A percentile compares a stretch with the other conserved stretches of the same genome.
Evolutionary conservation across 2,113 vertebrate genomes (phyloP).

Genomic region (Melospiza melodia): DNA sequence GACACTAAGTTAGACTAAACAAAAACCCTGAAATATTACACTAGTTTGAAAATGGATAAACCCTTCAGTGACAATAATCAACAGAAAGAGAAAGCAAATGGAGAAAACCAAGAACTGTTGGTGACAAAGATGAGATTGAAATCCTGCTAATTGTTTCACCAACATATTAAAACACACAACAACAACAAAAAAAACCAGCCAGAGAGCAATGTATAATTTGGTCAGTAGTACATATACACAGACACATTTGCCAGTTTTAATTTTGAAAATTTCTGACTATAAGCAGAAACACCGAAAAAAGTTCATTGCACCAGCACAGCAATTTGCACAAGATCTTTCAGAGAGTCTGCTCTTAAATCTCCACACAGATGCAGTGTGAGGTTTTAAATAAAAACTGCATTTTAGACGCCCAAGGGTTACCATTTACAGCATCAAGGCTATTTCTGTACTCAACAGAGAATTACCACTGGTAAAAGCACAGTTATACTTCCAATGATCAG

Average conservation of each 20-base stretch:
- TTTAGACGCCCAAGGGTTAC: background rate
- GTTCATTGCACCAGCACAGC: background rate
- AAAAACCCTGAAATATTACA: background rate
- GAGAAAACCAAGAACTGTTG: background rate
- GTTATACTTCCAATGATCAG: background rate
- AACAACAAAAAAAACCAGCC: background rate
- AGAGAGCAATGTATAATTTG: background rate
- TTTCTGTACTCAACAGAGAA: background rate
- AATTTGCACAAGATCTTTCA: background rate
- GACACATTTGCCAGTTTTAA: background rate
- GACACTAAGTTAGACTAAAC: background rate
- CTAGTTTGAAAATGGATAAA: background rate
- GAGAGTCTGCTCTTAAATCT: background rate
- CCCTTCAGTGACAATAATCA: background rate
- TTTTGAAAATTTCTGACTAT: background rate
- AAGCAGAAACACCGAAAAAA: background rate
- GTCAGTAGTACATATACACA: background rate
- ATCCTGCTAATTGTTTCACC: background rate
- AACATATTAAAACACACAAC: background rate
- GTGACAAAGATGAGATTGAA: background rate
- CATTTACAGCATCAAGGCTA: background rate
- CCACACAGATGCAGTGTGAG: background rate
- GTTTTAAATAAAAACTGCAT: background rate
- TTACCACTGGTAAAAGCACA: background rate
- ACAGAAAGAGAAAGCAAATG: background rate